Conservation (phyloP, 2,113 vertebrate species). For the Cochlearius cochlearius region DNA sequence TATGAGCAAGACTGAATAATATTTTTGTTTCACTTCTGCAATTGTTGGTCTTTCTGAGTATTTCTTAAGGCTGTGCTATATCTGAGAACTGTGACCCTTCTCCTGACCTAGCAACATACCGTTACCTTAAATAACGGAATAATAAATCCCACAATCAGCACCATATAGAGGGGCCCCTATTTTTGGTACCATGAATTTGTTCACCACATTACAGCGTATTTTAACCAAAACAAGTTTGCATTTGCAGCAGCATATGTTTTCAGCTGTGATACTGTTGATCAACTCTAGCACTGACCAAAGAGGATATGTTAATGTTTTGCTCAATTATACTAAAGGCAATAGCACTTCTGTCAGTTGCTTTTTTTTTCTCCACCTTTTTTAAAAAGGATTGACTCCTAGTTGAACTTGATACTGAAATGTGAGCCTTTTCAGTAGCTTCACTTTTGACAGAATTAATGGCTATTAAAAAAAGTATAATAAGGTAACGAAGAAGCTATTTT, state of each 20-base stretch:
- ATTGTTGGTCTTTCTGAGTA: neutral
- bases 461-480: neutral
- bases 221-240: neutral
- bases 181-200: slow-evolving; percentile 2
- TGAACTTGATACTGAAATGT: neutral
- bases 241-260: neutral
- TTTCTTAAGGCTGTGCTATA: neutral
- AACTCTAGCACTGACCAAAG: neutral
- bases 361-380: neutral
- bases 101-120: neutral
- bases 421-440: neutral
- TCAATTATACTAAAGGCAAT: neutral
- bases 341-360: neutral
- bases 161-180: neutral
- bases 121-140: neutral
- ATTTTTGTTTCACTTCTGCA: slow-evolving; percentile 7
- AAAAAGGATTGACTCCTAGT: neutral
- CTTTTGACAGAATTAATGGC: neutral
- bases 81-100: neutral
- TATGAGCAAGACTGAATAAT: neutral
- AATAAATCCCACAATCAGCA: slow-evolving; percentile 33
- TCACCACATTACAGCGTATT: neutral
- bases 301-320: neutral
- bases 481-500: neutral
- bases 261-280: neutral